Percentiles rank a stretch among this genome's conserved stretches.
Conservation (phyloP, 2,797 vertebrate species). For the Uromys caudimaculatus region DNA sequence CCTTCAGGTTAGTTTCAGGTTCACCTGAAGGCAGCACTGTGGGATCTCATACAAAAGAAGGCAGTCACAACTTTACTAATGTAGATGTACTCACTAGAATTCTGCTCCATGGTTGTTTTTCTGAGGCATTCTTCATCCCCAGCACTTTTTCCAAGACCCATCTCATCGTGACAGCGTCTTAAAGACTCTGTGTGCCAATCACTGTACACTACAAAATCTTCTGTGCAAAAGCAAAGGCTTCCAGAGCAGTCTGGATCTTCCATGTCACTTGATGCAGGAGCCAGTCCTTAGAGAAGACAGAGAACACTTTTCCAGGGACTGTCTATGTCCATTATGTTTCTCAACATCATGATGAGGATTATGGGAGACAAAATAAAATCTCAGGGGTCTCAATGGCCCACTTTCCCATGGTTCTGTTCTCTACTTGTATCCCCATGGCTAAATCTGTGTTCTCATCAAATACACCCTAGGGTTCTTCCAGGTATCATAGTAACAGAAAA, state of each 20-base stretch:
- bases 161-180: not conserved
- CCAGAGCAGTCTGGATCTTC: not conserved
- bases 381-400: rapidly evolving
- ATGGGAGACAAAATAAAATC: not conserved
- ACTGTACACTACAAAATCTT: rapidly evolving
- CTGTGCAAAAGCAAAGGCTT: not conserved
- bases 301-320: too few species aligned
- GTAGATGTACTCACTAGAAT: not conserved
- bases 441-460: not conserved
- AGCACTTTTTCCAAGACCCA: not conserved
- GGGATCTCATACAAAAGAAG: not conserved
- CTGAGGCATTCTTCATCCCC: not conserved
- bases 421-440: not conserved
- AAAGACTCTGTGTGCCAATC: rapidly evolving
- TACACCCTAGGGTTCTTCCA: not conserved
- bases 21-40: too few species aligned
- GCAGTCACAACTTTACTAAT: rapidly evolving
- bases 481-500: not conserved
- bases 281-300: not conserved
- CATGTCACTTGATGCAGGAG: not conserved
- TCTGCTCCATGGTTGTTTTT: not conserved
- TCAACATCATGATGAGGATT: not conserved
- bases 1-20: not conserved
- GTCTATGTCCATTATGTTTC: not conserved
- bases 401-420: not conserved